Base-by-base conservation (phyloP, 2,888 invertebrate species). In the Volucella bombylans region DNA sequence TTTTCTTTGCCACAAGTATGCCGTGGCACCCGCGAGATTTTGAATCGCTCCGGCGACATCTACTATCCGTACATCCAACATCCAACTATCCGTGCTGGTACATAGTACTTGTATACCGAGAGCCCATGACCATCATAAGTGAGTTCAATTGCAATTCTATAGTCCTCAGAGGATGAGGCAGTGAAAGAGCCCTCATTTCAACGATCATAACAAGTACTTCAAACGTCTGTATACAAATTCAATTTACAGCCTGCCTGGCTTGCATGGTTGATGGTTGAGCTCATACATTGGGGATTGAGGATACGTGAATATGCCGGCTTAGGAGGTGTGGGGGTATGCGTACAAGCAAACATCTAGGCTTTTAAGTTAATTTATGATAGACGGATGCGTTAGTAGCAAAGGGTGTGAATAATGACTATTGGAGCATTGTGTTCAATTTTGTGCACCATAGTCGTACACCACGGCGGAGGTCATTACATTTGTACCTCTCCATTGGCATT, bases 171-270 rank as follows among this genome's bases (percentile, higher is more conserved):
- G 41, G 59, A 9, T 12, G 73, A 61, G 62, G 64, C 50, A 43
- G 69, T 57, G 43, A 68, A 45, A 52, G 41, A 54, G 78, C 72
- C 62, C 68, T 69, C 62, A 73, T 69, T 78, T 73, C 68, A 69
- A 73, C 68, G 72, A 79, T 79, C 79, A 73, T 68, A 73, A 69
- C 82, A 73, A 62, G 72, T 72, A 67, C 52, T 72, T 43, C 55
- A 68, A 47, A 31, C 67, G 68, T 23, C 8, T 41, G 49, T 14
- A 54, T 50, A 50, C 41, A 31, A 12, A 43, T 41, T 8, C 54
- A 76, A 71, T 49, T 45, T 54, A 41, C 68, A 62, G 52, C 15
- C 14, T 72, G 52, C 31, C 41, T 8, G 39, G 45, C 57, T 14
- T 52, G 54, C 47, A 47, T 50, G 15, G 12, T 59, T 43, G 57